phyloP scores from a whole-genome alignment of 2,113 vertebrate genomes.

The Odocoileus hemionus region DNA sequence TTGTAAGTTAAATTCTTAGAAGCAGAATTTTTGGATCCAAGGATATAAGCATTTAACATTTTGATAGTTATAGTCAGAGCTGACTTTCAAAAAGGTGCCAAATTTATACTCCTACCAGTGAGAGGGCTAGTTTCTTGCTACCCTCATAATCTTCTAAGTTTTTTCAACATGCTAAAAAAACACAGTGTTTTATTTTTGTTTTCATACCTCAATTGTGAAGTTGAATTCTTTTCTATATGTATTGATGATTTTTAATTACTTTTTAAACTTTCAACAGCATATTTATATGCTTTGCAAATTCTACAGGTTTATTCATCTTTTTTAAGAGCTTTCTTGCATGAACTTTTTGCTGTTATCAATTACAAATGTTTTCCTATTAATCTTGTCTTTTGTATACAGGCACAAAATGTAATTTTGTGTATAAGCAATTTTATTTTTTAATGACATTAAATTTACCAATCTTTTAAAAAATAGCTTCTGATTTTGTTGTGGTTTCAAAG shows the following conservation, averaged over 20 bases:
- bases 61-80: not conserved
- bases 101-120: not conserved
- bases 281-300: conserved; percentile 9
- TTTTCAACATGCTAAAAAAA: not conserved
- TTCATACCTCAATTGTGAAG: not conserved
- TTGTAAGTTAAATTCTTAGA: not conserved
- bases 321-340: not conserved
- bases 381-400: not conserved
- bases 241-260: conserved; percentile 3
- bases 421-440: not conserved
- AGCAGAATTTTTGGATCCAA: not conserved
- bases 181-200: not conserved
- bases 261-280: not conserved
- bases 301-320: not conserved
- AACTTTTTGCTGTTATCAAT: not conserved
- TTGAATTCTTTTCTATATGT: not conserved
- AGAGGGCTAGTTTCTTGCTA: not conserved
- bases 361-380: conserved; percentile 3
- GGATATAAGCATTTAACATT: not conserved
- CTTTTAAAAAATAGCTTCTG: not conserved
- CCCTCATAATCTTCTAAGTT: not conserved
- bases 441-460: not conserved
- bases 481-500: not conserved
- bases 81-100: not conserved
- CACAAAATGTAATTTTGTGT: not conserved